Percentiles rank a stretch among this genome's conserved stretches.
Evolutionary conservation across 2,888 invertebrate species (phyloP).

Genomic region (Eretmocerus hayati): DNA sequence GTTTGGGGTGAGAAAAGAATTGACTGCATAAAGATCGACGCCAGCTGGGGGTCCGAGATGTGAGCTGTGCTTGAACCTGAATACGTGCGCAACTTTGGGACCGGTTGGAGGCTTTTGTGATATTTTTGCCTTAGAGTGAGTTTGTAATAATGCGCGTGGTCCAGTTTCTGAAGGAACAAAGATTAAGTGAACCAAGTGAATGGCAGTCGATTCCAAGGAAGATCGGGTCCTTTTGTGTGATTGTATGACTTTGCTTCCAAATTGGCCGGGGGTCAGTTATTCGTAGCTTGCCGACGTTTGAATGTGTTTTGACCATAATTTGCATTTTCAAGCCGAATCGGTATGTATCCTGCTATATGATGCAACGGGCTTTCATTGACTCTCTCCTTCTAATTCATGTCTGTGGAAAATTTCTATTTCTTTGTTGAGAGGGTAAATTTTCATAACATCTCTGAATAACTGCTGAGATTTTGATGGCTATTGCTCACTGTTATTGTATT

Average conservation of each 20-base stretch:
- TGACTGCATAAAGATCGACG: conserved; percentile 14
- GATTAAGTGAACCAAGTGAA: conserved; percentile 1
- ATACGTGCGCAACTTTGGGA: conserved; percentile 12
- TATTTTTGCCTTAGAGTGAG: conserved; percentile 5
- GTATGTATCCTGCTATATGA: conserved; percentile 1
- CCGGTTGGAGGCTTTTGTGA: conserved; percentile 16
- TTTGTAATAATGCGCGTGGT: conserved; percentile 5
- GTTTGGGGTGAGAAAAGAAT: conserved; percentile 11
- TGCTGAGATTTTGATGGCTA: too few relatives aligned
- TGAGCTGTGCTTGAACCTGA: conserved; percentile 18
- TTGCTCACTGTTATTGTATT: too few relatives aligned
- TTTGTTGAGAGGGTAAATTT: too few relatives aligned
- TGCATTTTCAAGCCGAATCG: conserved; percentile 5
- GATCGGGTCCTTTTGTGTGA: conserved; percentile 23
- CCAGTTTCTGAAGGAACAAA: conserved; percentile 6
- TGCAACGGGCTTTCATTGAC: neutral
- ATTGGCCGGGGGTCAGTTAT: conserved; percentile 20
- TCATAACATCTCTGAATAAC: too few relatives aligned
- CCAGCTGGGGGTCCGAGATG: conserved; percentile 17
- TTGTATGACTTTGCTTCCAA: conserved; percentile 17
- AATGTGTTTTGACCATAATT: conserved; percentile 2
- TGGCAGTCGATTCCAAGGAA: conserved; percentile 25
- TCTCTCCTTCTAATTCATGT: too few relatives aligned
- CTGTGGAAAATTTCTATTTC: too few relatives aligned
- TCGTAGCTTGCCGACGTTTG: conserved; percentile 24